Conservation (phyloP, 2,888 invertebrate species). For the Dendrolimus pini region DNA sequence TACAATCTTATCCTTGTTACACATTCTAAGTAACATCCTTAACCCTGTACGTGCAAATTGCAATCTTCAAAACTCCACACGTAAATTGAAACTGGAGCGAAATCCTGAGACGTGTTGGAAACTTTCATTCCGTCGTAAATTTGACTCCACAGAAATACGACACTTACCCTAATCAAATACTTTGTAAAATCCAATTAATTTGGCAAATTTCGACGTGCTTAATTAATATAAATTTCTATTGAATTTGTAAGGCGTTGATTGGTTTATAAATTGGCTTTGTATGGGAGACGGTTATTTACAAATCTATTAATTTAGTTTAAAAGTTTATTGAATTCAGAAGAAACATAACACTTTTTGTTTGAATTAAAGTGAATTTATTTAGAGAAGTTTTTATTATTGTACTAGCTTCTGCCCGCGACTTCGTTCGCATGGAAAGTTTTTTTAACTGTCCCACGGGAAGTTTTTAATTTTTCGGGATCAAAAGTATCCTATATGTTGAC, state of each 20-base stretch:
- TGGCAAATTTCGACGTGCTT: background rate
- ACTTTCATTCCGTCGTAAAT: background rate
- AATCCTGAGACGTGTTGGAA: background rate
- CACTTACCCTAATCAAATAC: background rate
- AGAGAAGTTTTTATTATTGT: too few relatives aligned
- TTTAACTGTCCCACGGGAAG: too few relatives aligned
- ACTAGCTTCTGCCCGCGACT: too few relatives aligned
- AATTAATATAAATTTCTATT: background rate
- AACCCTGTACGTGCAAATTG: background rate
- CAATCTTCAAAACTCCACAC: background rate
- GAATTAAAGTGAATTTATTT: too few relatives aligned
- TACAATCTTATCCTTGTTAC: background rate
- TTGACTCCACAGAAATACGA: background rate
- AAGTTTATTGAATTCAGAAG: too few relatives aligned
- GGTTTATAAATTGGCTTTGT: background rate
- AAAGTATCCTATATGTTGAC: too few relatives aligned
- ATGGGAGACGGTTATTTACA: background rate
- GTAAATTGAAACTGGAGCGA: background rate
- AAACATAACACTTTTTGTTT: too few relatives aligned
- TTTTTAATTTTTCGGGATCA: too few relatives aligned
- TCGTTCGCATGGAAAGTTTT: too few relatives aligned
- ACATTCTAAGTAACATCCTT: background rate
- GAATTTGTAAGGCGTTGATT: background rate
- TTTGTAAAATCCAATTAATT: background rate
- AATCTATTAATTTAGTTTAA: too few relatives aligned